These are phyloP conservation scores for Pomatostomus ruficeps DNA, from an alignment of 2,113 vertebrate genomes.

Conservation along the genomic window DNA sequence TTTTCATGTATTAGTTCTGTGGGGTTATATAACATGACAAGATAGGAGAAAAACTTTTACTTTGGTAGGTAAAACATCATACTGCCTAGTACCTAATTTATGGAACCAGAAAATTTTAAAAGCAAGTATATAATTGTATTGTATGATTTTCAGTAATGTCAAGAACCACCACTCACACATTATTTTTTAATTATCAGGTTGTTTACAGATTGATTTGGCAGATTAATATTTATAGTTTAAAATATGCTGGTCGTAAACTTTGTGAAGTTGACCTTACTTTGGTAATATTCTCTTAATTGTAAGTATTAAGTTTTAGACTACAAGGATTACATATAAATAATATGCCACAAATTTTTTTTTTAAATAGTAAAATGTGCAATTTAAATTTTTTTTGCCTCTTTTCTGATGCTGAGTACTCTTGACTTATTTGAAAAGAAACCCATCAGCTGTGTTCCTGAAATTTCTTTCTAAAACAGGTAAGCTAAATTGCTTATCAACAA, in stretches of 20 bases:
- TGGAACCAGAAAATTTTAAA: neutral
- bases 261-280: neutral
- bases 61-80: neutral
- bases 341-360: neutral
- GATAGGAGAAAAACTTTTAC: neutral
- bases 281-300: neutral
- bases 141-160: neutral
- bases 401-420: neutral
- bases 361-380: neutral
- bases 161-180: neutral
- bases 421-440: neutral
- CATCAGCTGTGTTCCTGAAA: neutral
- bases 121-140: neutral
- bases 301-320: neutral
- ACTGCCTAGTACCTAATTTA: neutral
- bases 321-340: neutral
- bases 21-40: neutral
- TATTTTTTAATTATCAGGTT: neutral
- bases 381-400: neutral
- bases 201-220: neutral
- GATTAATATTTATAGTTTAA: neutral
- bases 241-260: neutral
- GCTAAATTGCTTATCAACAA: neutral
- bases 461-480: neutral
- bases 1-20: neutral